These are phyloP conservation scores for Solenopsis fugax DNA, from an alignment of 1,140 invertebrate species.

Conservation along the genomic window DNA sequence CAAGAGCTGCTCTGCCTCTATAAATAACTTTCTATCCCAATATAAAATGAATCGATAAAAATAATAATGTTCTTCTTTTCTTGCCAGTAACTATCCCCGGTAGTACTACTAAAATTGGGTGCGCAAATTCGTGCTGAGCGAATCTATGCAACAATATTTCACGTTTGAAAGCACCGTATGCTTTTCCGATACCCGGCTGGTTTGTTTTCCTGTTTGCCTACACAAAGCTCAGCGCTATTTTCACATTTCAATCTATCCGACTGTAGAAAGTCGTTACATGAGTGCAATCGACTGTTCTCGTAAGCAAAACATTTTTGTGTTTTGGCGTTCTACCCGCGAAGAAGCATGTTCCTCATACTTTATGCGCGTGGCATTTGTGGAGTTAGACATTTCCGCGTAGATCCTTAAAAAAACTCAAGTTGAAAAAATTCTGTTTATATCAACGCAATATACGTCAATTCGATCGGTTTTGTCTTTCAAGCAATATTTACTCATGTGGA, in stretches of 20 bases:
- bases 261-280: slow-evolving; percentile 61
- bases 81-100: slow-evolving; percentile 20
- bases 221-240: slow-evolving; percentile 60
- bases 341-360: slow-evolving; percentile 16
- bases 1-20: too few relatives aligned
- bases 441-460: background rate
- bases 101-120: slow-evolving; percentile 50
- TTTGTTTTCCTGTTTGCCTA: slow-evolving; percentile 65
- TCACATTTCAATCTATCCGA: slow-evolving; percentile 62
- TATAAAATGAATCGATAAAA: slow-evolving; percentile 44
- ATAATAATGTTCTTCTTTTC: slow-evolving; percentile 38
- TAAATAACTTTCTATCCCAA: slow-evolving; percentile 14
- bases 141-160: slow-evolving; percentile 62
- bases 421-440: slow-evolving; percentile 2
- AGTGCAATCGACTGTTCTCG: slow-evolving; percentile 58
- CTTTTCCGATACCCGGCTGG: slow-evolving; percentile 59
- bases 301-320: slow-evolving; percentile 61
- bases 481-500: background rate
- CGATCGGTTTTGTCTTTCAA: background rate
- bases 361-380: background rate
- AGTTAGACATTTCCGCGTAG: slow-evolving; percentile 15
- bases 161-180: slow-evolving; percentile 58
- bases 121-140: slow-evolving; percentile 45
- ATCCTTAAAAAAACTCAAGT: slow-evolving; percentile 14
- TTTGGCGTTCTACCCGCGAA: slow-evolving; percentile 17